Evolutionary conservation across 1,140 invertebrate species (phyloP).

Genomic region (Panagrolaimus sp.): DNA sequence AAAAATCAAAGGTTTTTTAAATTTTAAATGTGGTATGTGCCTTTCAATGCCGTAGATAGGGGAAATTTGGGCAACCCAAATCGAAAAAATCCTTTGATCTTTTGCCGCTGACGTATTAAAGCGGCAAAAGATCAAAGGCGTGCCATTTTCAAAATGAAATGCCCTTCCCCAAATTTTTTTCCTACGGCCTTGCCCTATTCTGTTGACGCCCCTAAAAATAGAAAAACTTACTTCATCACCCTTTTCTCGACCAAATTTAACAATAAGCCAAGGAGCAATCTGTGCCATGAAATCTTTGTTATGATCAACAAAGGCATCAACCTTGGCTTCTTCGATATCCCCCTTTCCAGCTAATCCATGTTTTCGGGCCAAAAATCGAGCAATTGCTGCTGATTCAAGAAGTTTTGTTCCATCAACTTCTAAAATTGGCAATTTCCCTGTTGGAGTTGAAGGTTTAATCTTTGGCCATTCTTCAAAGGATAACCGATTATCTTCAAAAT

Average conservation of each 20-base stretch:
- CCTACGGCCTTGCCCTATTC: too few species aligned
- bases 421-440: not conserved
- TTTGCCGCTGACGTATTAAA: too few species aligned
- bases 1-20: too few species aligned
- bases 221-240: not conserved
- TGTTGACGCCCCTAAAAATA: too few species aligned
- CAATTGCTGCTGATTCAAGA: not conserved
- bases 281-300: not conserved
- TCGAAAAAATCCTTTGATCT: too few species aligned
- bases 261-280: not conserved
- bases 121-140: too few species aligned
- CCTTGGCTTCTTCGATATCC: not conserved
- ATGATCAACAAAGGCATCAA: not conserved
- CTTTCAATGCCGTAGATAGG: too few species aligned
- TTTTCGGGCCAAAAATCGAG: not conserved
- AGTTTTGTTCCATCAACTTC: not conserved
- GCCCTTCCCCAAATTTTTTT: too few species aligned
- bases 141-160: too few species aligned
- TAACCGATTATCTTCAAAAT: conserved; percentile 10
- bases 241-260: not conserved
- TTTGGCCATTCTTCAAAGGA: conserved; percentile 13
- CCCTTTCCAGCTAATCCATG: conserved; percentile 1
- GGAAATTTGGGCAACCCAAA: too few species aligned
- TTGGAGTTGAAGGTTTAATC: not conserved
- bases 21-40: too few species aligned